phyloP scores from a whole-genome alignment of 2,113 vertebrate genomes.

The Falco punctatus region DNA sequence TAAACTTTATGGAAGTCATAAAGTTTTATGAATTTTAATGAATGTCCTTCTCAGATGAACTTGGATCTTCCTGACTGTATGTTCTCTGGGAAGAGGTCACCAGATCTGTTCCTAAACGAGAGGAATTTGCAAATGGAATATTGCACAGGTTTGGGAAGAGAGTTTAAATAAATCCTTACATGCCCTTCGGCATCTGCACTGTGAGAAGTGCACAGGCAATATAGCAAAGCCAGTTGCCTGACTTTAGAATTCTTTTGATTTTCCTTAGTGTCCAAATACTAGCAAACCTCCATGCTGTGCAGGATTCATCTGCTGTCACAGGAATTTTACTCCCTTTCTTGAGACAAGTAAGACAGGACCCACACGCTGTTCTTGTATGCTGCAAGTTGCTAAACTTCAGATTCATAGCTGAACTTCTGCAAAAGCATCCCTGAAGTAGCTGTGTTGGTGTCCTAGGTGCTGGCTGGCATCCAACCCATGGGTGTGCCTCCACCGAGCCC shows the following conservation, averaged over 20 bases:
- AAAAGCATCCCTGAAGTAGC: not conserved
- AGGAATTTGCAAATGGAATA: not conserved
- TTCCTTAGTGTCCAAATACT: not conserved
- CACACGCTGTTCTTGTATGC: not conserved
- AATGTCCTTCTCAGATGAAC: not conserved
- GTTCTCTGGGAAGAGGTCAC: not conserved
- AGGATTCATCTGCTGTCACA: not conserved
- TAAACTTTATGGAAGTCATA: not conserved
- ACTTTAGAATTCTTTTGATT: not conserved
- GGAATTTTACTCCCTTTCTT: not conserved
- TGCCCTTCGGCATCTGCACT: not conserved
- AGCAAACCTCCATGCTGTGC: not conserved
- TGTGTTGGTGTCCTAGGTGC: accelerated
- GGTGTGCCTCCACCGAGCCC: not conserved
- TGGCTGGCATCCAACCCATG: not conserved
- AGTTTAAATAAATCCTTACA: not conserved
- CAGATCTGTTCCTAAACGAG: not conserved
- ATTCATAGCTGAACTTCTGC: not conserved
- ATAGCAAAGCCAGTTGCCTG: not conserved
- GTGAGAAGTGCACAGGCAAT: not conserved
- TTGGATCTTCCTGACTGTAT: not conserved
- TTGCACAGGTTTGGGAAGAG: not conserved
- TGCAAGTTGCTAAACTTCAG: not conserved
- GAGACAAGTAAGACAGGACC: not conserved
- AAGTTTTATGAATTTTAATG: not conserved